A percentile compares a stretch with the other conserved stretches of the same genome.
These are phyloP conservation scores for Drosophila mayri DNA, from an alignment of 1,140 invertebrate genomes.

Conservation along the genomic window DNA sequence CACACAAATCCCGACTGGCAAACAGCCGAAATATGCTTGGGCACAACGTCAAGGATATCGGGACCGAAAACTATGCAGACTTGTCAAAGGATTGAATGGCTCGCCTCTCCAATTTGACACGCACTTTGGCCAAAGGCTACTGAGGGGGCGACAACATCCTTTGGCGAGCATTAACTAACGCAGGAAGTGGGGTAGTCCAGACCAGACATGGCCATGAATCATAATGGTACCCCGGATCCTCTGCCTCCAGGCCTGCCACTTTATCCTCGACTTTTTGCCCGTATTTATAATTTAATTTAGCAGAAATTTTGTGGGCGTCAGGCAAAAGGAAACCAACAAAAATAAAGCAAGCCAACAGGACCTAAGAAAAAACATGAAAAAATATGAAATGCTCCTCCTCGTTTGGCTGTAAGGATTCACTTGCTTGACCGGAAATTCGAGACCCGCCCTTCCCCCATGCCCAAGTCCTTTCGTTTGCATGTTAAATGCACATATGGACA, in stretches of 20 bases:
- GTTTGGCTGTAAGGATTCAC: constrained; percentile 69
- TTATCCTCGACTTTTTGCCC: constrained; percentile 73
- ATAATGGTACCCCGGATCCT: constrained; percentile 52
- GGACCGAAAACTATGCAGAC: constrained; percentile 59
- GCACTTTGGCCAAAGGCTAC: constrained; percentile 59
- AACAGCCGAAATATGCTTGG: constrained; percentile 51
- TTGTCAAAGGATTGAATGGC: constrained; percentile 77
- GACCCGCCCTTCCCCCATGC: constrained; percentile 14
- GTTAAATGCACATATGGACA: constrained; percentile 79
- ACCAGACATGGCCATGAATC: constrained; percentile 75
- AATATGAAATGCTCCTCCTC: constrained; percentile 50
- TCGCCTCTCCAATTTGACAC: constrained; percentile 74
- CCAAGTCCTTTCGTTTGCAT: constrained; percentile 60
- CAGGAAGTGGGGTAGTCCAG: constrained; percentile 22
- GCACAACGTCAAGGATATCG: constrained; percentile 56
- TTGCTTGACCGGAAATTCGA: constrained; percentile 81
- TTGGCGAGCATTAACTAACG: constrained; percentile 58
- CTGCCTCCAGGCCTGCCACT: constrained; percentile 48
- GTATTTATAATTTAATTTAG: constrained; percentile 83
- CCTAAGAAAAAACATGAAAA: constrained; percentile 26
- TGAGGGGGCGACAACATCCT: constrained; percentile 42
- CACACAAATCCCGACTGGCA: constrained; percentile 45
- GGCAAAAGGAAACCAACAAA: constrained; percentile 65
- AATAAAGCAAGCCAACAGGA: constrained; percentile 42
- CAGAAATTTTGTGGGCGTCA: constrained; percentile 81